These are phyloP conservation scores for Thecophora atra DNA, from an alignment of 2,888 invertebrate species.

Conservation along the genomic window DNA sequence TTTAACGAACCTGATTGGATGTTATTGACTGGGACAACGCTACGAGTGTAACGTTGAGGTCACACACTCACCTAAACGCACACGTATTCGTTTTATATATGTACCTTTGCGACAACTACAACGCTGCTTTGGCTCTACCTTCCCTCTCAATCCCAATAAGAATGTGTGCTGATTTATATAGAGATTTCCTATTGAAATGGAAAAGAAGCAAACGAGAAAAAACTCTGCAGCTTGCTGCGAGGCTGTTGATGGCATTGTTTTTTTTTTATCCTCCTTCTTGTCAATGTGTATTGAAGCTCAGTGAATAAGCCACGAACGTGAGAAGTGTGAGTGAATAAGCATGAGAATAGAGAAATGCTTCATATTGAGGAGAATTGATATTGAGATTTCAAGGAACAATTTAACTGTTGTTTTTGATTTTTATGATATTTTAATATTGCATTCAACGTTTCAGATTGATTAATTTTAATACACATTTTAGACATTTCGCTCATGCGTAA, in stretches of 20 bases:
- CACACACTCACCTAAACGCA: constrained; percentile 35
- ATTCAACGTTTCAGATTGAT: too few species aligned
- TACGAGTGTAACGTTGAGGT: too few species aligned
- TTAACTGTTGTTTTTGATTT: background rate
- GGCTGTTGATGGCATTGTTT: constrained; percentile 4
- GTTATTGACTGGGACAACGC: constrained; percentile 63
- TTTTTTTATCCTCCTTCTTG: background rate
- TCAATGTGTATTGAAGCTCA: background rate
- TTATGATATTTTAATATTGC: constrained; percentile 3
- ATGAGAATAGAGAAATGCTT: background rate
- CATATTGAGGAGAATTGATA: constrained; percentile 9
- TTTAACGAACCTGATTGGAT: constrained; percentile 67
- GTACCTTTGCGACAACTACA: constrained; percentile 3
- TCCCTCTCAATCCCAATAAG: background rate
- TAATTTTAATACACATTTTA: too few species aligned
- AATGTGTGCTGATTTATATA: background rate
- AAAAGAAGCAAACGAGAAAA: constrained; percentile 5
- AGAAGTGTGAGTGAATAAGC: constrained; percentile 15
- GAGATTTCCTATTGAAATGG: background rate
- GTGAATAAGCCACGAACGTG: background rate
- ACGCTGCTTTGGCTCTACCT: background rate
- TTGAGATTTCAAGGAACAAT: constrained; percentile 18
- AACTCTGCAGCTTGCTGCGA: background rate
- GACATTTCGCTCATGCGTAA: too few species aligned
- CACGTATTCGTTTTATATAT: constrained; percentile 21